Percentiles rank a stretch among this genome's conserved stretches.
phyloP scores from a whole-genome alignment of 2,113 vertebrate genomes.

The Phoenicopterus ruber region DNA sequence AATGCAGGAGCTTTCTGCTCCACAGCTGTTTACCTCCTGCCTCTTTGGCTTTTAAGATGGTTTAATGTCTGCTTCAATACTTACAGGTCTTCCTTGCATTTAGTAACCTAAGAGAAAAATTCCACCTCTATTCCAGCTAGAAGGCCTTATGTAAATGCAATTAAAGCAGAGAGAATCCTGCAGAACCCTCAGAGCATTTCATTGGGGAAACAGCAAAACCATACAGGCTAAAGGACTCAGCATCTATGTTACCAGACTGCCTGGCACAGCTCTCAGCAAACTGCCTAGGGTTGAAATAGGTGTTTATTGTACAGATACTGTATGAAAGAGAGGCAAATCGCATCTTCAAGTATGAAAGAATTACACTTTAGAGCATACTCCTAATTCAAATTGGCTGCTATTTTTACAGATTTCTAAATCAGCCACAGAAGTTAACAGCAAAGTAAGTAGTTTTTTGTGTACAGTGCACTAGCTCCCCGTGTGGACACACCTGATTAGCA shows the following conservation, averaged over 20 bases:
- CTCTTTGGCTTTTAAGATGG: neutral
- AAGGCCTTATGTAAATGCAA: neutral
- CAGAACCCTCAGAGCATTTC: neutral
- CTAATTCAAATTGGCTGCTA: neutral
- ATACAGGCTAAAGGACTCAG: neutral
- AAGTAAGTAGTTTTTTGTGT: neutral
- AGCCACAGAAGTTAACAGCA: neutral
- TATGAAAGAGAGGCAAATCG: neutral
- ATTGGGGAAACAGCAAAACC: neutral
- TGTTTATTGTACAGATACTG: neutral
- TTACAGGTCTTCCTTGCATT: neutral
- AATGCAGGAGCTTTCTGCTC: neutral
- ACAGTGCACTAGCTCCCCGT: constrained; percentile 52
- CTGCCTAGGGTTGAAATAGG: neutral
- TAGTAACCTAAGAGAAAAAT: neutral
- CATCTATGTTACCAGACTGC: neutral
- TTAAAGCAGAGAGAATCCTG: neutral
- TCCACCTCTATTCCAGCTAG: neutral
- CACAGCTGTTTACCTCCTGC: neutral
- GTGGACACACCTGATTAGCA: constrained; percentile 53
- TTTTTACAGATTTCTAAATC: neutral
- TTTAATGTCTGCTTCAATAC: neutral
- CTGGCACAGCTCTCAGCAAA: neutral
- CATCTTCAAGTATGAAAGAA: neutral
- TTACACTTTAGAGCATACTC: neutral